Evolutionary conservation across 2,797 vertebrate species (phyloP), one percentile per base, ranked within the genome.

Genomic region (Florisuga fusca): DNA sequence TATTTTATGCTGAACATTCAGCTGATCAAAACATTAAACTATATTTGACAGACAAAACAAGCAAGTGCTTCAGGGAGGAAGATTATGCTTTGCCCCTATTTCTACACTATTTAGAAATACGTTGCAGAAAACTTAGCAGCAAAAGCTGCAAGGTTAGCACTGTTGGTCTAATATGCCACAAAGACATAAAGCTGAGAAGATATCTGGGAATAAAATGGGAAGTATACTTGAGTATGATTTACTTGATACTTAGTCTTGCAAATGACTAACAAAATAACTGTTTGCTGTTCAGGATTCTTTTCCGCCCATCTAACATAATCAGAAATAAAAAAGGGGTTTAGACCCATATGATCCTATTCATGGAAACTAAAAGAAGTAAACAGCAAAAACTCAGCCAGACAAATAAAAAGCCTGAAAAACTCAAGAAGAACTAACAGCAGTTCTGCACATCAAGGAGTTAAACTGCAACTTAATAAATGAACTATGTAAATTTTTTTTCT

Each of bases 381-480:
- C 11, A 34, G 11, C 4, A 38, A 57, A 45, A 87, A n/a, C 14
- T 59, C 38, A 38, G 7, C 3, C 34, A 84, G 22, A 57, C 3
- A 83, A 80, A 77, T 15, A 26, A 54, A 57, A 21, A 18, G 13
- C 3, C 9, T 21, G 4, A 38, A 84, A 90, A 91, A 19, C 3
- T 6, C n/a, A 38, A 63, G 19, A 3, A 11, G 5, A 74, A 77
- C 33, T 15, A 43, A 34, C 36, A 43, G 12, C 7, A 81, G 62
- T 63, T 84, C 63, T 51, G 54, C 23, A 69, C 22, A 85, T 3
- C 48, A 38, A 84, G 87, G 62, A 89, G 74, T 75, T 92, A 94
- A 96, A 66, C 25, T 8, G 20, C 18, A 90, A 78, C 74, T 95
- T 80, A 79, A 84, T 71, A 94, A 75, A 90, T 72, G 90, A 77